phyloP scores from a whole-genome alignment of 2,113 vertebrate species.

The Mormyrus iriodes region DNA sequence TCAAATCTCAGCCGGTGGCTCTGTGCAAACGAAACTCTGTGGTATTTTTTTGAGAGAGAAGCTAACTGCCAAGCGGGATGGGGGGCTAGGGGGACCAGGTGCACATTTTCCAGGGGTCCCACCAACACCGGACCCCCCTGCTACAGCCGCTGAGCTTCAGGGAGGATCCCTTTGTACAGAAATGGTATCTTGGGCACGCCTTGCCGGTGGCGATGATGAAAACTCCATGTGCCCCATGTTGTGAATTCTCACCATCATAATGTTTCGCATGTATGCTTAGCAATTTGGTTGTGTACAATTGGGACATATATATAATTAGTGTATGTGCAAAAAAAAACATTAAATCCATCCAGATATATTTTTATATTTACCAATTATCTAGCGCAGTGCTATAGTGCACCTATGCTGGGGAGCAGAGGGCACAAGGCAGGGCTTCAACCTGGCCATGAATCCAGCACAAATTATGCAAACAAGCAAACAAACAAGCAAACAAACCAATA shows the following conservation, averaged over 20 bases:
- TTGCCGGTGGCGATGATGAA: background rate
- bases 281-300: background rate
- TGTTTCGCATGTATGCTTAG: background rate
- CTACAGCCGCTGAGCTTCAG: background rate
- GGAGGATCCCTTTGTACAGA: conserved; percentile 9
- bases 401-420: background rate
- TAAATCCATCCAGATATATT: background rate
- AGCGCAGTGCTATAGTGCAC: background rate
- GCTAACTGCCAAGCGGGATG: background rate
- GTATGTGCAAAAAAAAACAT: background rate
- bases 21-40: background rate
- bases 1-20: background rate
- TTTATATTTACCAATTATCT: background rate
- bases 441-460: background rate
- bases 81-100: background rate
- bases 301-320: background rate
- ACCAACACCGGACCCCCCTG: background rate
- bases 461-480: background rate
- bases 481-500: background rate
- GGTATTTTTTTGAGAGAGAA: background rate
- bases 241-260: background rate
- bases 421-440: background rate
- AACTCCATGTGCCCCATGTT: background rate
- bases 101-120: background rate
- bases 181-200: background rate